These are phyloP conservation scores for Aurelia aurita DNA, from an alignment of 30 jellyfish, hydroid and myxozoan genomes.

Conservation along the genomic window DNA sequence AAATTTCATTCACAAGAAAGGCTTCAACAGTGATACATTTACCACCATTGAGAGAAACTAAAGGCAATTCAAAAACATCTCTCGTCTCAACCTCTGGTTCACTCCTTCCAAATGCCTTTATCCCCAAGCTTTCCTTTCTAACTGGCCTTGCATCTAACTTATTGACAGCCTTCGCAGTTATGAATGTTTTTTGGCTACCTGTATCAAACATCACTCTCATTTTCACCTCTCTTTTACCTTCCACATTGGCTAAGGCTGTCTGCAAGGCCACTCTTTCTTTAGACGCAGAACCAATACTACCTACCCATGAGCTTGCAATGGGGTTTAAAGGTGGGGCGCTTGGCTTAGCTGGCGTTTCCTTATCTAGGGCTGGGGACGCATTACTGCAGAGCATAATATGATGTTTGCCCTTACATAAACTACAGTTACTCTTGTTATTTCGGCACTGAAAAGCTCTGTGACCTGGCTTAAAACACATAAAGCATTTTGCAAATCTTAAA, in stretches of 20 bases:
- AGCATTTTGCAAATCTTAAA: slow-evolving; percentile 20
- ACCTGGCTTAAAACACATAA: slow-evolving; percentile 13
- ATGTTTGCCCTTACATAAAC: no score
- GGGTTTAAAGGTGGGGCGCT: slow-evolving; percentile 8
- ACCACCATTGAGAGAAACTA: slow-evolving; percentile 9
- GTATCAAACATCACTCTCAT: slow-evolving; percentile 31
- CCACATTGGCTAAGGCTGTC: slow-evolving; percentile 42
- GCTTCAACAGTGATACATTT: slow-evolving; percentile 27
- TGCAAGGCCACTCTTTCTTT: slow-evolving; percentile 15
- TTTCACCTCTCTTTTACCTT: slow-evolving; percentile 3
- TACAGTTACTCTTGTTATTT: no score
- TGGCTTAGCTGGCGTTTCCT: slow-evolving; percentile 24
- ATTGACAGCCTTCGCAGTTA: slow-evolving; percentile 10
- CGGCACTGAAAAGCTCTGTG: slow-evolving; percentile 1
- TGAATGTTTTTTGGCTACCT: slow-evolving; percentile 8
- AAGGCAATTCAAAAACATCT: neutral
- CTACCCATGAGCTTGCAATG: slow-evolving; percentile 40
- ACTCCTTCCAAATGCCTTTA: slow-evolving; percentile 32
- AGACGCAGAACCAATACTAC: slow-evolving; percentile 4
- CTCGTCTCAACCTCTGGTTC: slow-evolving; percentile 23
- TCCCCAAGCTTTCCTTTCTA: slow-evolving; percentile 21
- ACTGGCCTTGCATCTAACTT: slow-evolving; percentile 1
- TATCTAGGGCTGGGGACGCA: slow-evolving; percentile 10
- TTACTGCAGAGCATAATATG: no score
- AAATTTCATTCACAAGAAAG: slow-evolving; percentile 16